phyloP scores from a whole-genome alignment of 35 echinoderm and acorn worm genomes.

The Eucidaris tribuloides region DNA sequence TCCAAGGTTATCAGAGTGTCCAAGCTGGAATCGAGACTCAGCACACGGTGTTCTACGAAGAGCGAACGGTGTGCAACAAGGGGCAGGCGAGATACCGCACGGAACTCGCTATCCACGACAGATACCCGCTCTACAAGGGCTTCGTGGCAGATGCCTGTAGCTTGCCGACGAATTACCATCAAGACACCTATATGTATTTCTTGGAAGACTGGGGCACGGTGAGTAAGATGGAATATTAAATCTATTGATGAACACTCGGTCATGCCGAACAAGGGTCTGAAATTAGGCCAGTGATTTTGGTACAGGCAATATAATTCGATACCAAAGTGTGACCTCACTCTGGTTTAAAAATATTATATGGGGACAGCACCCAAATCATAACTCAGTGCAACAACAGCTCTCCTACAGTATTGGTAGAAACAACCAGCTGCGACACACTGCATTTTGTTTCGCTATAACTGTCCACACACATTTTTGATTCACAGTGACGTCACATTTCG shows the following conservation, averaged over 20 bases:
- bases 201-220: slow-evolving; percentile 50
- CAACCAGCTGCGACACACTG: too few relatives aligned
- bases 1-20: slow-evolving; percentile 33
- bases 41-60: slow-evolving; percentile 24
- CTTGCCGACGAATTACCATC: not conserved
- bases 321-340: too few relatives aligned
- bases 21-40: not conserved
- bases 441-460: too few relatives aligned
- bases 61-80: slow-evolving; percentile 1
- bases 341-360: too few relatives aligned
- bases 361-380: too few relatives aligned
- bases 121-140: slow-evolving; percentile 23
- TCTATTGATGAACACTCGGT: not conserved
- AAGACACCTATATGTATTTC: slow-evolving; percentile 6
- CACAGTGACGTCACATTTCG: too few relatives aligned
- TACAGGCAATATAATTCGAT: too few relatives aligned
- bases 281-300: too few relatives aligned
- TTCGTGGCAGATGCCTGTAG: slow-evolving; percentile 33
- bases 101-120: slow-evolving; percentile 14
- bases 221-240: not conserved
- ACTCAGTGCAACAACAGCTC: too few relatives aligned
- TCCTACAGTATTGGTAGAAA: too few relatives aligned
- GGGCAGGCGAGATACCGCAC: slow-evolving; percentile 18
- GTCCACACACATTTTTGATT: too few relatives aligned
- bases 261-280: not conserved